Evolutionary conservation across 2,888 invertebrate species (phyloP).

Genomic region (Notocelia uddmanniana): DNA sequence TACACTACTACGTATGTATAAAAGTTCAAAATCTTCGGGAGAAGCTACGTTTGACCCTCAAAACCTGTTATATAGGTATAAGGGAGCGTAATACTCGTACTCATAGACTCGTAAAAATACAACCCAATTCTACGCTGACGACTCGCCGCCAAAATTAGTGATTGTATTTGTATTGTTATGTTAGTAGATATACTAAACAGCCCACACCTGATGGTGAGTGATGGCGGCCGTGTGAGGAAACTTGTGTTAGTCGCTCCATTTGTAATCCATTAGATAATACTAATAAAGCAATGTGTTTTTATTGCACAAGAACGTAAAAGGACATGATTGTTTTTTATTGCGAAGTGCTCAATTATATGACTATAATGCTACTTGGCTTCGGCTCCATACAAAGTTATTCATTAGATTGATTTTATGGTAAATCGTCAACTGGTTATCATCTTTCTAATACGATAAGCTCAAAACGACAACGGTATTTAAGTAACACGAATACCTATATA

Average conservation of each 20-base stretch:
- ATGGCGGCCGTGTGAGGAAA: slow-evolving; percentile 37
- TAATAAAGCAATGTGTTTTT: slow-evolving; percentile 31
- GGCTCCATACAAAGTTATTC: slow-evolving; percentile 15
- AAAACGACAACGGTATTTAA: not conserved
- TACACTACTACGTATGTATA: too few species aligned
- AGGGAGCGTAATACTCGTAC: not conserved
- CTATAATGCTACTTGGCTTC: slow-evolving; percentile 28
- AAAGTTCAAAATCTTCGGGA: not conserved
- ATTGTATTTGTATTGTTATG: slow-evolving; percentile 13
- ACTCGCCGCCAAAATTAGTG: not conserved
- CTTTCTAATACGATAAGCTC: not conserved
- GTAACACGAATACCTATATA: too few species aligned
- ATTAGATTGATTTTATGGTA: not conserved
- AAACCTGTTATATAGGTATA: not conserved
- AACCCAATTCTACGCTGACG: not conserved
- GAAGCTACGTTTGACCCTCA: not conserved
- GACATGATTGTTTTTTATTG: slow-evolving; percentile 29
- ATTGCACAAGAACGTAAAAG: slow-evolving; percentile 19
- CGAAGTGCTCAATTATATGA: slow-evolving; percentile 32
- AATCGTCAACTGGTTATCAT: not conserved
- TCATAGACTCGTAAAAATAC: too few species aligned
- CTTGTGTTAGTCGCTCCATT: slow-evolving; percentile 35
- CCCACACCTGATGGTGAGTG: slow-evolving; percentile 43
- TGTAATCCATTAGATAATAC: slow-evolving; percentile 39
- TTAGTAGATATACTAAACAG: slow-evolving; percentile 16